phyloP scores from a whole-genome alignment of 1,140 invertebrate species.

The Anadara kagoshimensis region DNA sequence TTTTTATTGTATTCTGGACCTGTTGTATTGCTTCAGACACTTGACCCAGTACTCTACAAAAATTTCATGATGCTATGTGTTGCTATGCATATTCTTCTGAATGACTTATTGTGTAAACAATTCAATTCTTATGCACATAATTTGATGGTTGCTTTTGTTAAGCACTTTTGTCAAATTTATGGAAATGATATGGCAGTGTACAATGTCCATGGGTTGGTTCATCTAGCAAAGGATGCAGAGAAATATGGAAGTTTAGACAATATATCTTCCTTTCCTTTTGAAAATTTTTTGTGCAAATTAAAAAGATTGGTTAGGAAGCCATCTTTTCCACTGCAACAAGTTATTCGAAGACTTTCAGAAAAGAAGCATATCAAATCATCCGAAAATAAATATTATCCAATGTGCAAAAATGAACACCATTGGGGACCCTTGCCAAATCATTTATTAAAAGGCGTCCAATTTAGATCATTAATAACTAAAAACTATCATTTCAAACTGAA shows the following conservation, averaged over 20 bases:
- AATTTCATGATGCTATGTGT: conserved; percentile 71
- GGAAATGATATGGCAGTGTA: conserved; percentile 65
- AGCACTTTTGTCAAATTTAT: conserved; percentile 52
- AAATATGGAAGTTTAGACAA: conserved; percentile 70
- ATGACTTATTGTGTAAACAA: conserved; percentile 5
- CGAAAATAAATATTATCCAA: too few relatives aligned
- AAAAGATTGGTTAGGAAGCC: conserved; percentile 63
- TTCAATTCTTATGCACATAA: conserved; percentile 53
- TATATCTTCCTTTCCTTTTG: conserved; percentile 71
- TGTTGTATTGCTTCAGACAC: conserved; percentile 39
- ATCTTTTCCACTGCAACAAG: conserved; percentile 58
- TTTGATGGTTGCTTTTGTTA: conserved; percentile 63
- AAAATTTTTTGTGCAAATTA: conserved; percentile 71
- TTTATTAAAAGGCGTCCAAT: too few relatives aligned
- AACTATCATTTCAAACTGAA: too few relatives aligned
- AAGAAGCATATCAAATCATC: too few relatives aligned
- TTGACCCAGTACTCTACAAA: conserved; percentile 61
- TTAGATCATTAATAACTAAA: too few relatives aligned
- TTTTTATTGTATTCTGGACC: conserved; percentile 74
- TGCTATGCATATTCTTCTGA: conserved; percentile 62
- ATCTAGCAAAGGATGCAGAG: conserved; percentile 60
- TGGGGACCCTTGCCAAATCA: too few relatives aligned
- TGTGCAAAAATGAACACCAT: too few relatives aligned
- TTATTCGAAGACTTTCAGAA: conserved; percentile 52
- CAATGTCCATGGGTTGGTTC: conserved; percentile 69